phyloP scores from a whole-genome alignment of 2,888 invertebrate genomes.

The Drosophila mimetica region DNA sequence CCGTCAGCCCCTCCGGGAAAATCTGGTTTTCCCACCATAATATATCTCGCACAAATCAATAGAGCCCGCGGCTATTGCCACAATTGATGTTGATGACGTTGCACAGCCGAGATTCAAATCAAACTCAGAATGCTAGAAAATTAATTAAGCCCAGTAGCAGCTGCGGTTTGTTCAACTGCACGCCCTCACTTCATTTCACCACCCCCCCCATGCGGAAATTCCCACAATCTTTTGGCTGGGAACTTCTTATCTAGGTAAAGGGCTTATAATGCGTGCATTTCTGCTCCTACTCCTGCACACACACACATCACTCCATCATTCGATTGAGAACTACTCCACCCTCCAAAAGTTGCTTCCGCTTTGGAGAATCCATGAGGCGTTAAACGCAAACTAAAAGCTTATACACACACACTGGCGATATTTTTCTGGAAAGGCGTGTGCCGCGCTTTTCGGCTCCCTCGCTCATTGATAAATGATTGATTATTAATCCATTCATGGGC shows the following conservation, averaged over 20 bases:
- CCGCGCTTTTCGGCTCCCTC: constrained; percentile 35
- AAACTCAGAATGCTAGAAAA: constrained; percentile 66
- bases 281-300: constrained; percentile 23
- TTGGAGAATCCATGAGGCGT: constrained; percentile 75
- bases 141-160: constrained; percentile 71
- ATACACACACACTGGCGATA: constrained; percentile 52
- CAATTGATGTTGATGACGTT: constrained; percentile 35
- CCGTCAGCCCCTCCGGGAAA: neutral
- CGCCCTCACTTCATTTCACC: constrained; percentile 29
- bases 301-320: constrained; percentile 62
- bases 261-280: constrained; percentile 62
- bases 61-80: constrained; percentile 40
- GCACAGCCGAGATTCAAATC: constrained; percentile 66
- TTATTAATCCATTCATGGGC: constrained; percentile 56
- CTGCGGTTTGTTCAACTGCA: constrained; percentile 32
- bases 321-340: constrained; percentile 17
- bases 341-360: constrained; percentile 47
- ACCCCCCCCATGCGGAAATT: constrained; percentile 20
- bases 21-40: constrained; percentile 36
- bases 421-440: constrained; percentile 57
- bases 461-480: constrained; percentile 77
- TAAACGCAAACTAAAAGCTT: constrained; percentile 79
- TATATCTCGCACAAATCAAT: constrained; percentile 40
- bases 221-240: constrained; percentile 41
- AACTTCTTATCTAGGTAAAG: constrained; percentile 35